Evolutionary conservation across 2,113 vertebrate genomes (phyloP).

Genomic region (Gnathonemus longibarbis): DNA sequence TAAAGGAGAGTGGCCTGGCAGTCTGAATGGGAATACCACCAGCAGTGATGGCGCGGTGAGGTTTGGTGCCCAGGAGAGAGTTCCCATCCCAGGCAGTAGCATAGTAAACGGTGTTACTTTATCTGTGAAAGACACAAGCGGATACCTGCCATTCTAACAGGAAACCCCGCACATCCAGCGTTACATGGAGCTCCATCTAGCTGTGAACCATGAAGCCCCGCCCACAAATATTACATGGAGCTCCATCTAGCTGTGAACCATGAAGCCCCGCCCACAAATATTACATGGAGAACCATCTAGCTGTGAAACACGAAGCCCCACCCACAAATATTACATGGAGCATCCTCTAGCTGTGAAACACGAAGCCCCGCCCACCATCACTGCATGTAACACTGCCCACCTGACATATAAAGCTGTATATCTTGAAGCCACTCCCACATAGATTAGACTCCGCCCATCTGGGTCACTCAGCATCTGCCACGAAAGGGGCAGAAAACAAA

Average conservation of each 20-base stretch:
- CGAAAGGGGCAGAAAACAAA: not conserved
- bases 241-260: not conserved
- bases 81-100: not conserved
- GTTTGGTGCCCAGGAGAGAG: not conserved
- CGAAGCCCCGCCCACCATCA: not conserved
- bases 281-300: not conserved
- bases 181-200: not conserved
- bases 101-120: not conserved
- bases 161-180: not conserved
- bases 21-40: not conserved
- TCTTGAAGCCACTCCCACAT: not conserved
- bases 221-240: not conserved
- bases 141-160: not conserved
- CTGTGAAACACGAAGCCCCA: not conserved
- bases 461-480: not conserved
- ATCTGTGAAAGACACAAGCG: not conserved
- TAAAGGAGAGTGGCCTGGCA: not conserved
- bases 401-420: not conserved
- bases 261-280: not conserved
- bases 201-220: not conserved
- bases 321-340: not conserved
- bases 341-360: not conserved
- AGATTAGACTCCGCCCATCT: not conserved
- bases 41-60: not conserved
- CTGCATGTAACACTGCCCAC: not conserved